Conservation (phyloP, 2,113 vertebrate genomes). For the Aphyosemion australe region DNA sequence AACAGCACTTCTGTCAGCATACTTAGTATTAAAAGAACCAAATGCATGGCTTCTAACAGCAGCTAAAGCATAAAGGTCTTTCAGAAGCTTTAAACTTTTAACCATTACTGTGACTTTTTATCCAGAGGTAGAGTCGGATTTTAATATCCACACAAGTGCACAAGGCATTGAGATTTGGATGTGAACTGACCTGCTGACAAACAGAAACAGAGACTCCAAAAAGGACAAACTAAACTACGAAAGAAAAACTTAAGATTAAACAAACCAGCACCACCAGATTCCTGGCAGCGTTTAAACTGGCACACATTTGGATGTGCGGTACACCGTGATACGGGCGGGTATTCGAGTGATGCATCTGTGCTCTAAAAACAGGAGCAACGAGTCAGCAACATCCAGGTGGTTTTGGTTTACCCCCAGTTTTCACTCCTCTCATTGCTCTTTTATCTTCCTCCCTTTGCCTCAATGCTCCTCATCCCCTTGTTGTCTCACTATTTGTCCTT, state of each 20-base stretch:
- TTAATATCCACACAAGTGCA: too few relatives aligned
- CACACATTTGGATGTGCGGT: neutral
- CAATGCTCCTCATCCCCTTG: conserved; percentile 26
- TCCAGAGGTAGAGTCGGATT: too few relatives aligned
- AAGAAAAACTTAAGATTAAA: neutral
- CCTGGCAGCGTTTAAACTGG: neutral
- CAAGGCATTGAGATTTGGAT: neutral
- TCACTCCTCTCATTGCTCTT: conserved; percentile 33
- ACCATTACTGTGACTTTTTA: too few relatives aligned
- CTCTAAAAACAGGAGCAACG: conserved; percentile 58
- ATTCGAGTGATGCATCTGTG: conserved; percentile 38
- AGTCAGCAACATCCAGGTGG: conserved; percentile 72
- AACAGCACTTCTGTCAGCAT: too few relatives aligned
- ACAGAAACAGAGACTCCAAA: neutral
- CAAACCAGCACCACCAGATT: neutral
- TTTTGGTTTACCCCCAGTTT: conserved; percentile 68
- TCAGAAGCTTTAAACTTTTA: too few relatives aligned
- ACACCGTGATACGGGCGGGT: conserved; percentile 1
- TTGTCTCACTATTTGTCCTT: conserved; percentile 71
- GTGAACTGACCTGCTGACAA: neutral
- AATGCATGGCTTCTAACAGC: too few relatives aligned
- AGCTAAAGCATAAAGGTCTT: too few relatives aligned
- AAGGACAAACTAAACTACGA: neutral
- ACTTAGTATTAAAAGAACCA: too few relatives aligned
- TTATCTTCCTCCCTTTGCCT: conserved; percentile 21